Evolutionary conservation across 2,888 invertebrate species (phyloP), one percentile per base, ranked within the genome.

Genomic region (Elysia crispata): DNA sequence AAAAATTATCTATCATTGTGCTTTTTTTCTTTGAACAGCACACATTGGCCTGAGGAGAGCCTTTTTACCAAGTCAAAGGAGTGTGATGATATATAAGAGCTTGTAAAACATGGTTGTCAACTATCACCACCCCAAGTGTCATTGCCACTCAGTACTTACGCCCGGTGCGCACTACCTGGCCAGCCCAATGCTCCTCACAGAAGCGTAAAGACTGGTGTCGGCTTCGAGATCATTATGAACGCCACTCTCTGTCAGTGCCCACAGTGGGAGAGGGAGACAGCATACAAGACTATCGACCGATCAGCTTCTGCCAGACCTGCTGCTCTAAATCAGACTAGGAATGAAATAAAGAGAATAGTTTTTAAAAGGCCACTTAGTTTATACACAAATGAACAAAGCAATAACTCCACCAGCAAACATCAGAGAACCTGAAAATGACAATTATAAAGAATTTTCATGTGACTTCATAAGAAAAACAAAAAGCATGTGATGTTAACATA

Each of bases 91-190:
- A 41, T 41, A 41, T 41, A 6, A 41, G 41, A 41, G 41, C 41
- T 41, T 41, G 41, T 41, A 41, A 6, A 41, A 41, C 41, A 6
- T 41, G 41, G 41, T 11, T 6, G 41, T 23, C 30, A 41, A 18
- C 15, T 49, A 31, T 80, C 76, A 80, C 80, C 80, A 76, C 76
- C 80, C 72, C 73, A 25, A 30, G 57, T 64, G 70, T 70, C 33
- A 80, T 80, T 80, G 80, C 80, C 80, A 80, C 80, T 64, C 80
- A 80, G 80, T 80, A 80, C 80, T 80, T 80, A 80, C 80, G 80
- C 80, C 76, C 80, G 80, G 80, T 66, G 76, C 28, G 73, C 76
- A 80, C 76, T 80, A 80, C 80, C 80, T 80, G 76, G 66, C 80
- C 80, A 80, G 80, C 73, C 76, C 80, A 30, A 54, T 11, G 73